Evolutionary conservation across 2,888 invertebrate species (phyloP), one percentile per base, ranked within the genome.

Genomic region (Clitarchus hookeri): DNA sequence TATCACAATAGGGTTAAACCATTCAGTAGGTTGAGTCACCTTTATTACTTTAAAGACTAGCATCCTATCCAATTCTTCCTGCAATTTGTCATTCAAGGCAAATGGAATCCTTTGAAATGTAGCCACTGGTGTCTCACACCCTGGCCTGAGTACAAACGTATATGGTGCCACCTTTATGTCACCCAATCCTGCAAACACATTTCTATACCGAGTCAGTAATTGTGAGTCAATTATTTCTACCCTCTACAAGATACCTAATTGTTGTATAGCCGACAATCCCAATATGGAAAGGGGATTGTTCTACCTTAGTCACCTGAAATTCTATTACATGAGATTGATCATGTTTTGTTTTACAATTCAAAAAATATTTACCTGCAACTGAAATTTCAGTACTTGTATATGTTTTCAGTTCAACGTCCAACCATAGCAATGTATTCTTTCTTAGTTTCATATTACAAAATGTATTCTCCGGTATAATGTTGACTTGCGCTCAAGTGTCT

Each of bases 381-480:
- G 19, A 1, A 16, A 65, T 65, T 1, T 65, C 65, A n/a, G 65
- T 65, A 19, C 65, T 23, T n/a, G 65, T 16, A 23, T 65, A 65
- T 65, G 65, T 65, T 85, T 88, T 79, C n/a, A 79, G 19, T 88
- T 84, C 26, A 80, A 44, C 48, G 65, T 87, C 88, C 85, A 86
- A 13, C 16, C 4, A 3, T 23, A 23, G 16, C 8, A 65, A 23
- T n/a, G 65, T 8, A 8, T 23, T 23, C 65, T 65, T 65, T 23
- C 65, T 19, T n/a, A 65, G 8, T n/a, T 65, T 6, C 16, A 65
- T 11, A 3, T 65, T 19, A 4, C 3, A 6, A n/a, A 65, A 65
- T 23, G 16, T n/a, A n/a, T 23, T 16, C n/a, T 65, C n/a, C 16
- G n/a, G 65, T 2, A 65, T 65, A 6, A 65, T 65, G 16, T 65